These are phyloP conservation scores for Myocastor coypus DNA, from an alignment of 2,113 vertebrate species.

Conservation along the genomic window DNA sequence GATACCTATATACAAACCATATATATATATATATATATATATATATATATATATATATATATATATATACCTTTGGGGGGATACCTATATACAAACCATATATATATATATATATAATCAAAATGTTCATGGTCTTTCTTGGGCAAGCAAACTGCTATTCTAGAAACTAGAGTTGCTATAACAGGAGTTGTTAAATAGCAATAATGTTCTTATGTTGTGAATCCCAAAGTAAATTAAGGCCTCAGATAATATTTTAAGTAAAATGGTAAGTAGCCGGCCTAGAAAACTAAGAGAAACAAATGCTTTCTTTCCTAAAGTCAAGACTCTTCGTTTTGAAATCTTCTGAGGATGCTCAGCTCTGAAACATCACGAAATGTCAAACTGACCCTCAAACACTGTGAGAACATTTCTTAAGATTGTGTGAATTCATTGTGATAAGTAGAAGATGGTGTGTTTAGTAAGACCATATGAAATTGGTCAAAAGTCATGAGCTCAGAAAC, in stretches of 20 bases:
- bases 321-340: constrained; percentile 64
- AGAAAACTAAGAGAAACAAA: constrained; percentile 33
- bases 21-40: too few species aligned
- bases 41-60: too few species aligned
- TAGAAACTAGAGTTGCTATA: not conserved
- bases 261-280: not conserved
- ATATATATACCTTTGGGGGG: too few species aligned
- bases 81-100: too few species aligned
- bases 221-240: constrained; percentile 31
- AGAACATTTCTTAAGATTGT: constrained; percentile 23
- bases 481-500: constrained; percentile 42
- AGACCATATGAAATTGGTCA: constrained; percentile 5
- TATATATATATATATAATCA: too few species aligned
- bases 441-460: constrained; percentile 57
- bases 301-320: constrained; percentile 50
- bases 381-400: constrained; percentile 42
- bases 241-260: not conserved
- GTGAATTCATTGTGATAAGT: not conserved
- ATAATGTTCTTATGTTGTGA: not conserved
- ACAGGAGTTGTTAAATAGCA: not conserved
- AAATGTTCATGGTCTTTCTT: not conserved
- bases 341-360: constrained; percentile 45
- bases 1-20: too few species aligned
- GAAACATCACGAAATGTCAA: constrained; percentile 54
- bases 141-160: not conserved